Evolutionary conservation across 2,888 invertebrate species (phyloP).

Genomic region (Tanypteryx hageni): DNA sequence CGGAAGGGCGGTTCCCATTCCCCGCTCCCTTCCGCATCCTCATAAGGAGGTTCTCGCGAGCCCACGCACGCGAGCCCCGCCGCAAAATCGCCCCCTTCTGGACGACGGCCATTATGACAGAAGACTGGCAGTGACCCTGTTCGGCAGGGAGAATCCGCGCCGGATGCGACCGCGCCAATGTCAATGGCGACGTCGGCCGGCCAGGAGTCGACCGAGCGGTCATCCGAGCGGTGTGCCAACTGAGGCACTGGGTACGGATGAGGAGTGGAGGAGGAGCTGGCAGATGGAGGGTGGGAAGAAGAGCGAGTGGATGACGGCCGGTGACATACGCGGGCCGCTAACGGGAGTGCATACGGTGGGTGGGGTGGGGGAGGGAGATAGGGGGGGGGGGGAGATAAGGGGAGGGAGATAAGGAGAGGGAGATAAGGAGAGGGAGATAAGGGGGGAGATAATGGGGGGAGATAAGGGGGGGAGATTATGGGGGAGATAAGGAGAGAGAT

Average conservation of each 20-base stretch:
- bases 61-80: not conserved
- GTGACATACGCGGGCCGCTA: slow-evolving; percentile 40
- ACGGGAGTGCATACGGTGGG: slow-evolving; percentile 8
- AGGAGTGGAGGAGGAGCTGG: not conserved
- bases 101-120: not conserved
- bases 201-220: not conserved
- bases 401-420: not conserved
- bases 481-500: too few species aligned
- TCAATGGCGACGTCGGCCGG: not conserved
- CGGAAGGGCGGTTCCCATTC: slow-evolving; percentile 1
- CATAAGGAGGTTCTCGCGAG: not conserved
- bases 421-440: not conserved
- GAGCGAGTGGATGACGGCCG: not conserved
- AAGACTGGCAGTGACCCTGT: not conserved
- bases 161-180: slow-evolving; percentile 21
- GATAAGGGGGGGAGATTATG: not conserved
- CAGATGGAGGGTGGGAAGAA: not conserved
- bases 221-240: not conserved
- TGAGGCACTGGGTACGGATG: slow-evolving; percentile 10
- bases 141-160: not conserved
- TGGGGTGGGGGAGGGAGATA: not conserved
- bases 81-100: not conserved
- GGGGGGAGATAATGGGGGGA: too few species aligned
- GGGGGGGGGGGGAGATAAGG: not conserved
- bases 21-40: not conserved